A percentile compares a stretch with the other conserved stretches of the same genome.
Conservation (phyloP, 1,140 invertebrate genomes). For the Drosophila pseudoobscura region DNA sequence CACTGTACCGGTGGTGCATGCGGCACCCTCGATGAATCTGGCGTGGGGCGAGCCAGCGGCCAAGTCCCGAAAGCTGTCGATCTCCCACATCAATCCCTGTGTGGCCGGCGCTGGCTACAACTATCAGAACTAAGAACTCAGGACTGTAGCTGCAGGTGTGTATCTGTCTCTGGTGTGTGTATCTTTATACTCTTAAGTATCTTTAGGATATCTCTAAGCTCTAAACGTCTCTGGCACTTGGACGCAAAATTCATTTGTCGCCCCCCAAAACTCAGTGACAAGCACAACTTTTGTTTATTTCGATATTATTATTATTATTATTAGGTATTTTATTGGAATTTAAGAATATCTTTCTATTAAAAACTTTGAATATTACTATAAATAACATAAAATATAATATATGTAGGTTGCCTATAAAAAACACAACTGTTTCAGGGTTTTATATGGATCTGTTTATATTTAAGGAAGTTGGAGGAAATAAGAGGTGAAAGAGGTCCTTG, state of each 20-base stretch:
- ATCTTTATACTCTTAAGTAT: too few species aligned
- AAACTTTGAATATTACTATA: not conserved
- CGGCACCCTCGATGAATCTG: constrained; percentile 65
- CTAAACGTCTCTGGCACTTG: constrained; percentile 44
- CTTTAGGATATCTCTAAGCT: constrained; percentile 10
- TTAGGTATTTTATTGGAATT: not conserved
- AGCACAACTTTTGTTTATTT: constrained; percentile 7
- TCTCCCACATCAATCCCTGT: constrained; percentile 62
- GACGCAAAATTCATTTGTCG: constrained; percentile 56
- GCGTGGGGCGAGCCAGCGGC: constrained; percentile 69
- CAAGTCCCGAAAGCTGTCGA: constrained; percentile 60
- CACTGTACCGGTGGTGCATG: constrained; percentile 36
- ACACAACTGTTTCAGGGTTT: too few species aligned
- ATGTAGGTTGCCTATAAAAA: too few species aligned
- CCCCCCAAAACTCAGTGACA: constrained; percentile 59
- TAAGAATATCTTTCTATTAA: not conserved
- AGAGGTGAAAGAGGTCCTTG: too few species aligned
- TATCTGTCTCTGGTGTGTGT: too few species aligned
- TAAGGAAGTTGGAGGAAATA: too few species aligned
- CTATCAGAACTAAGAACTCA: constrained; percentile 49
- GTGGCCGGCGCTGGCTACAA: constrained; percentile 24
- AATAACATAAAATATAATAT: not conserved
- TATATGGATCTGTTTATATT: too few species aligned
- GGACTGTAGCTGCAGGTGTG: too few species aligned
- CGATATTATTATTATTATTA: not conserved